A percentile compares a stretch with the other conserved stretches of the same genome.
Evolutionary conservation across 2,888 invertebrate genomes (phyloP).

Genomic region (Temnothorax ravouxi): DNA sequence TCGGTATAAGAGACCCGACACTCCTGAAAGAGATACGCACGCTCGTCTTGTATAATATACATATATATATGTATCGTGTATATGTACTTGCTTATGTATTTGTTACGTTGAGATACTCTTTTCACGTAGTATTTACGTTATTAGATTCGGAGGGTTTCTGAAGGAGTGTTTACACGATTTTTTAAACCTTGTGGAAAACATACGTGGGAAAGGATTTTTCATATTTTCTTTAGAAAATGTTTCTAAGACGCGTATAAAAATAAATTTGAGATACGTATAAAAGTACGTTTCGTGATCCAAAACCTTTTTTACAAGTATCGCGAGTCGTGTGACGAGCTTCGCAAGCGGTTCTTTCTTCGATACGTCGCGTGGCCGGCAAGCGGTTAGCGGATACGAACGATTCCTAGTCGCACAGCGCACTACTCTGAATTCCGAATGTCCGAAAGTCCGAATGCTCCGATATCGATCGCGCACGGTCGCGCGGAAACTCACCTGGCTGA

Average conservation of each 20-base stretch:
- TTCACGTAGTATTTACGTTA: neutral
- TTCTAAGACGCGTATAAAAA: neutral
- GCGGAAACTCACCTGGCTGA: slow-evolving; percentile 9
- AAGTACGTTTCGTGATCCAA: neutral
- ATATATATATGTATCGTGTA: too few relatives aligned
- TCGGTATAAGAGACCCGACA: neutral
- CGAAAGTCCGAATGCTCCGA: neutral
- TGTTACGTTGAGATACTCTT: too few relatives aligned
- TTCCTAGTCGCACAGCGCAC: too few relatives aligned
- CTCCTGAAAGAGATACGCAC: neutral
- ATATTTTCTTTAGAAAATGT: neutral
- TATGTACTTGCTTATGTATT: too few relatives aligned
- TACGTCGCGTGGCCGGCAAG: neutral
- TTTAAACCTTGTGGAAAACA: neutral
- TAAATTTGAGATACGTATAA: neutral
- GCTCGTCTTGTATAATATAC: neutral
- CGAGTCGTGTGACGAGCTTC: neutral
- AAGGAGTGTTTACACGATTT: neutral
- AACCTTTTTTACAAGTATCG: neutral
- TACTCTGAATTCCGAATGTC: too few relatives aligned
- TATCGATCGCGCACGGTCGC: slow-evolving; percentile 8
- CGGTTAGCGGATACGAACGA: too few relatives aligned
- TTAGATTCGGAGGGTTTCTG: neutral
- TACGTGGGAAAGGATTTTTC: neutral
- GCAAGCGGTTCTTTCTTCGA: neutral